Base-by-base conservation (phyloP, 2,113 vertebrate genomes). In the Manacus vitellinus region DNA sequence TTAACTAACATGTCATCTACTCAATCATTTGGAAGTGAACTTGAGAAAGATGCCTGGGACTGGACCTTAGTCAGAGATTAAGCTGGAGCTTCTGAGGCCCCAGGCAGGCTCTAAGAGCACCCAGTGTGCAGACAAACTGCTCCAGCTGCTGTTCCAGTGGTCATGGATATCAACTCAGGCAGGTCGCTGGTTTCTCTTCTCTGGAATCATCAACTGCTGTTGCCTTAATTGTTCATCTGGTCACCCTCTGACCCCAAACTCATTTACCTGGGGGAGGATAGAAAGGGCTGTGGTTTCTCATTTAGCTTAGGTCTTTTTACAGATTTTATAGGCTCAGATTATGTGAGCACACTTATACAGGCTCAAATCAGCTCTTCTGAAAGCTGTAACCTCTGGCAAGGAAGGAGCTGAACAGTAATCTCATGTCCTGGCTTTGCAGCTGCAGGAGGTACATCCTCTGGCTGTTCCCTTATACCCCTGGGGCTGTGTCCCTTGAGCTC, bases 91-190 rank as follows among this genome's bases (percentile, higher is more conserved):
- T 62, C 33, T 41, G 82, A 94, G 37, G 33, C 27, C 35, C 61
- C 68, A 43, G 20, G 31, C 23, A 30, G 54, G 46, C n/a, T 54
- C 59, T 24, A 22, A 46, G 73, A 80, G 71, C 14, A 52, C 16
- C 37, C 25, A 22, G 35, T 2, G 4, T 14, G 23, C 70, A 62
- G 52, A 62, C 58, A 22, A 23, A 59, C 63, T 5, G 2, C 54
- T 63, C 49, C 54, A 65, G 76, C 39, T 12, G 30, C 55, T 58
- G 62, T 61, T 65, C 28, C 46, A n/a, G 37, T 24, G 30, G 19
- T 18, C 0, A 0, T 31, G 19, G 44, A 18, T 47, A 28, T 13
- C 2, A 0, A 46, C 44, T 71, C 4, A 1, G 51, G 44, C 24
- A 63, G 39, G 9, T 59, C 37, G 30, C 44, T 35, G 77, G 31